Evolutionary conservation across 2,113 vertebrate genomes (phyloP).

Genomic region (Turdus rufiventris): DNA sequence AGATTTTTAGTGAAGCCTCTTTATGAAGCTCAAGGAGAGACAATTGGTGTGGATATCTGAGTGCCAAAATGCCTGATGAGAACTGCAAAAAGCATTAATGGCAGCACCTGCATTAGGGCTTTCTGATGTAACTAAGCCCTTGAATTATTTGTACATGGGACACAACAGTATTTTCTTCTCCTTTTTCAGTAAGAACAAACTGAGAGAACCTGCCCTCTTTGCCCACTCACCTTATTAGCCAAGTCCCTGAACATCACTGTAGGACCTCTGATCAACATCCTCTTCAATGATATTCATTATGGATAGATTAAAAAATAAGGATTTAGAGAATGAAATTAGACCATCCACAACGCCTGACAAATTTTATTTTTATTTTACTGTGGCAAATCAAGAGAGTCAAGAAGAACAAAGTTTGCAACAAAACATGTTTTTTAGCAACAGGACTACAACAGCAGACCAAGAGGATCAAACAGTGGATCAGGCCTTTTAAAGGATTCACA

Average conservation of each 20-base stretch:
- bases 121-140: not conserved
- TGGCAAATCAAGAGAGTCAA: not conserved
- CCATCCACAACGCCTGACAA: not conserved
- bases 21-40: not conserved
- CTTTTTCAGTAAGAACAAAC: not conserved
- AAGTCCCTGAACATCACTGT: not conserved
- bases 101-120: too few relatives aligned
- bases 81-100: not conserved
- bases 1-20: not conserved
- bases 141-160: not conserved
- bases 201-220: not conserved
- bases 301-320: not conserved
- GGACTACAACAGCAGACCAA: not conserved
- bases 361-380: not conserved
- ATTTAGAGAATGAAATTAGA: not conserved
- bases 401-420: not conserved
- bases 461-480: not conserved
- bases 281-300: not conserved
- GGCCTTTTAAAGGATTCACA: not conserved
- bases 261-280: not conserved
- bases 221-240: not conserved
- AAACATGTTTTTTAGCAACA: fast-evolving
- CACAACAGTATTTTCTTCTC: not conserved
- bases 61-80: not conserved
- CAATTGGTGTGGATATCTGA: not conserved